Percentiles rank a stretch among this genome's conserved stretches.
Conservation (phyloP, 2,888 invertebrate genomes). For the Homarus gammarus region DNA sequence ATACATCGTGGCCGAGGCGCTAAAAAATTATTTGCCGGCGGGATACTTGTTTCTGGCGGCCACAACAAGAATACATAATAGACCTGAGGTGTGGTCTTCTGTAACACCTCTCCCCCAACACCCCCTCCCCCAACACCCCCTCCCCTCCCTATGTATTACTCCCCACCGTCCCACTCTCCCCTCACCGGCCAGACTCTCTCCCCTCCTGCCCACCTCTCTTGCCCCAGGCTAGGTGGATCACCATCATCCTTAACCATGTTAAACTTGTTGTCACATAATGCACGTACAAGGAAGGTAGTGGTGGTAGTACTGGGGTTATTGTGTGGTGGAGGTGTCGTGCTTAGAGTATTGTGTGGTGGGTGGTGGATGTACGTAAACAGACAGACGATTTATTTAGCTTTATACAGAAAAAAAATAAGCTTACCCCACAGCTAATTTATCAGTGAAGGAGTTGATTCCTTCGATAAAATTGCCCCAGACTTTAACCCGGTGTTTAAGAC, state of each 20-base stretch:
- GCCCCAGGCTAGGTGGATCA: constrained; percentile 39
- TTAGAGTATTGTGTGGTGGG: too few relatives aligned
- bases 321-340: constrained; percentile 2
- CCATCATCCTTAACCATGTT: constrained; percentile 30
- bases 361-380: too few relatives aligned
- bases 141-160: not conserved
- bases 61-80: not conserved
- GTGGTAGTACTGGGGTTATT: not conserved
- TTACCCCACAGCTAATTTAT: too few relatives aligned
- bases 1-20: not conserved
- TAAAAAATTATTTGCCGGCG: not conserved
- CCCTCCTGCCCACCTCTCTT: not conserved
- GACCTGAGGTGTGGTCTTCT: not conserved
- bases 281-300: constrained; percentile 21
- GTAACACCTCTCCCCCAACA: not conserved
- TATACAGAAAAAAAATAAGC: too few relatives aligned
- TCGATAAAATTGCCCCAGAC: too few relatives aligned
- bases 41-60: not conserved
- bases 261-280: constrained; percentile 54
- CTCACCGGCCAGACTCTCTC: not conserved
- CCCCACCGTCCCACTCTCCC: not conserved
- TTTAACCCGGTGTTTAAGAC: too few relatives aligned
- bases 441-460: too few relatives aligned
- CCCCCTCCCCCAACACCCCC: too few relatives aligned
- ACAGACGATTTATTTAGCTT: too few relatives aligned